A percentile compares a stretch with the other conserved stretches of the same genome.
phyloP scores from a whole-genome alignment of 2,113 vertebrate genomes.

The Mastomys natalensis region DNA sequence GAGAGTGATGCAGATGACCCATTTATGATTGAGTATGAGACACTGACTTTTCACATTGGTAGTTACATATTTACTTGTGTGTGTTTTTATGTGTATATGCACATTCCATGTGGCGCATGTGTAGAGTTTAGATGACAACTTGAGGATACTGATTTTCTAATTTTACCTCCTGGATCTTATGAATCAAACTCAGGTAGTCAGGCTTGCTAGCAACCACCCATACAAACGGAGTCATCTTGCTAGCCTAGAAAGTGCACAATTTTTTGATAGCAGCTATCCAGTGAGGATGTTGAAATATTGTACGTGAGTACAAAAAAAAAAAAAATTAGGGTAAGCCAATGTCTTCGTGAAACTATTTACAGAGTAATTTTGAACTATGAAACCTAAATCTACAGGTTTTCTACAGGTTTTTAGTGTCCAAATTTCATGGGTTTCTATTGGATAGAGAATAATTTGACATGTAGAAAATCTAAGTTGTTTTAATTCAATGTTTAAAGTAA shows the following conservation, averaged over 20 bases:
- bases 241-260: not conserved
- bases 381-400: not conserved
- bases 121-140: not conserved
- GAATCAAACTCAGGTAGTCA: not conserved
- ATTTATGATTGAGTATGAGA: not conserved
- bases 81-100: not conserved
- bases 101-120: not conserved
- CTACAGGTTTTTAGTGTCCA: not conserved
- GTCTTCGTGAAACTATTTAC: not conserved
- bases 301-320: not conserved
- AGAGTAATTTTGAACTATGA: not conserved
- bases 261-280: not conserved
- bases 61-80: not conserved
- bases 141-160: not conserved
- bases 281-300: not conserved
- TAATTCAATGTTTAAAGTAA: not conserved
- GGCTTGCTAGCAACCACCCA: not conserved
- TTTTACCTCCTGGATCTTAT: not conserved
- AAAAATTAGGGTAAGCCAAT: not conserved
- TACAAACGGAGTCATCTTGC: not conserved
- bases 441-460: not conserved
- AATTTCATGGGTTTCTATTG: not conserved
- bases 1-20: not conserved
- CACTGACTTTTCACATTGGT: not conserved
- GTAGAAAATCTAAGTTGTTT: not conserved